Percentiles rank a stretch among this genome's conserved stretches.
Evolutionary conservation across 1,140 invertebrate species (phyloP).

Genomic region (Brachionus paranguensis): DNA sequence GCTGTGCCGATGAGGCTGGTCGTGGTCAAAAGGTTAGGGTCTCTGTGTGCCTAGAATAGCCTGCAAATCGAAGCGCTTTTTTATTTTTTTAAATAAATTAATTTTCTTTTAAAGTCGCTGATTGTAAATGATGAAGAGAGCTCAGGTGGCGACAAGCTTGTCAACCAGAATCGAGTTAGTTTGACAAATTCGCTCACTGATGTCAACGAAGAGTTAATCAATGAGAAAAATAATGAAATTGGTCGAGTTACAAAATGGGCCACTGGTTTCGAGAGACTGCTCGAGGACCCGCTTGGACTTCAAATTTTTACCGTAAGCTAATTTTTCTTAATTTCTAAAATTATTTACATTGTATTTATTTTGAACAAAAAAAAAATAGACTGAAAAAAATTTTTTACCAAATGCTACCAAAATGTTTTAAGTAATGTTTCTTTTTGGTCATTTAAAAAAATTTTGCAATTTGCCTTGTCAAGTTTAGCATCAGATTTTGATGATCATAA

Average conservation of each 20-base stretch:
- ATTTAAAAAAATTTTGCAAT: no score
- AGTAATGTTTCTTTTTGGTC: no score
- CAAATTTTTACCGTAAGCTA: conserved; percentile 75
- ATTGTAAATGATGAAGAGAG: conserved; percentile 22
- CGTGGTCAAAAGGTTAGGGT: conserved; percentile 13
- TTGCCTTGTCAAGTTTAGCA: no score
- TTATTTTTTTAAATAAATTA: not conserved
- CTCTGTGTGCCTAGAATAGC: not conserved
- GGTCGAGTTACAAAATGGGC: conserved; percentile 64
- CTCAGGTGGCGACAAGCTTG: not conserved
- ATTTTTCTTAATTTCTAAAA: not conserved
- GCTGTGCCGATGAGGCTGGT: not conserved
- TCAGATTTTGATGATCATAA: no score
- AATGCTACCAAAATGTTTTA: no score
- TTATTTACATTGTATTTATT: no score
- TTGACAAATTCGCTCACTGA: conserved; percentile 33
- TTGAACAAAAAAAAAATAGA: not conserved
- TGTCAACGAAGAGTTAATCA: conserved; percentile 34
- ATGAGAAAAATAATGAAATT: conserved; percentile 37
- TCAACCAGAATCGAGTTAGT: conserved; percentile 30
- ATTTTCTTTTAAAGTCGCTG: conserved; percentile 6
- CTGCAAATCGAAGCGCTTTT: not conserved
- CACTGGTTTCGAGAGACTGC: conserved; percentile 76
- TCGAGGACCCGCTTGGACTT: conserved; percentile 77
- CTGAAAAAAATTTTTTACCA: not conserved